Evolutionary conservation across 92 coral and sea anemone species (phyloP), one percentile per base, ranked within the genome.

Genomic region (Epizoanthus rinbou): DNA sequence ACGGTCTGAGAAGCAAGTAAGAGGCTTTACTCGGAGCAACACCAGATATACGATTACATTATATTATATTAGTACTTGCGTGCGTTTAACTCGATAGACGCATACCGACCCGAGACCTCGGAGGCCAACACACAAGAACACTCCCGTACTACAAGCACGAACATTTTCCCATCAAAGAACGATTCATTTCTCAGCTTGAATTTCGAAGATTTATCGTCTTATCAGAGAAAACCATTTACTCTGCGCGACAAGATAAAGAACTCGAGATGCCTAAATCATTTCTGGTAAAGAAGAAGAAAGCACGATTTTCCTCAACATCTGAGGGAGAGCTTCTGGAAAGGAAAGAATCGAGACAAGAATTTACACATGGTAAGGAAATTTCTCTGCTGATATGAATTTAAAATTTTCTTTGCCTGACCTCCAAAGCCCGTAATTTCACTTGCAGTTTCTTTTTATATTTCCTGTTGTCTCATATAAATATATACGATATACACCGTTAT

Each of bases 231-330:
- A 78, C 82, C 53, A 78, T 78, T 78, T 78, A 39, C 82, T 62
- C 60, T 78, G 57, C 14, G 47, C 33, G 82, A 78, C 70, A 78
- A 78, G 82, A 78, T 74, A 63, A 80, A 65, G 84, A 70, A 54
- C 68, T 89, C 85, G 71, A 93, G 73, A 93, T 93, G 98, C 98
- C 98, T 60, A 93, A 91, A 84, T 93, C 98, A 37, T 93, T 93
- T 50, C 87, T 93, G 64, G 92, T 93, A 76, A 93, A 93, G 90
- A 88, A 91, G 87, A 89, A 91, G 91, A 93, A 93, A 22, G 83
- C 91, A 7, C 70, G 90, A 41, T 66, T 64, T 58, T 64, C 85
- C 28, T 65, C 70, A 25, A 35, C 68, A 71, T 72, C 79, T 21
- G 69, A 43, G 8, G 90, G 82, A 39, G 78, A 74, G 16, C 41